A percentile compares a stretch with the other conserved stretches of the same genome.
phyloP scores from a whole-genome alignment of 2,797 vertebrate species.

The Gymnopithys bicolor region DNA sequence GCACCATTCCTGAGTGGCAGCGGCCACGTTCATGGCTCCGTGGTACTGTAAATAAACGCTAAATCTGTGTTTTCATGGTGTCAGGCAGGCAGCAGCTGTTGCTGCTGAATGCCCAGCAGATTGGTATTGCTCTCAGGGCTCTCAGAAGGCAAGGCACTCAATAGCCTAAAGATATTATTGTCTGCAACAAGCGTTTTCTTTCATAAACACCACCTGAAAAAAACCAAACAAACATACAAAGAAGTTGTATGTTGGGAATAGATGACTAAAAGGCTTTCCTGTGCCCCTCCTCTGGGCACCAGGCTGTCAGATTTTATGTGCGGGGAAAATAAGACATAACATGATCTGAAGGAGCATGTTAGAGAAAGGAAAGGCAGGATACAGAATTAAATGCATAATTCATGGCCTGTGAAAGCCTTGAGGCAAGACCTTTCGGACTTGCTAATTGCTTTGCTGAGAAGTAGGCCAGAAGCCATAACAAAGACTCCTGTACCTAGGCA shows the following conservation, averaged over 20 bases:
- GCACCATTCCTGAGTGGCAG: neutral
- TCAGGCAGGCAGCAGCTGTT: conserved; percentile 30
- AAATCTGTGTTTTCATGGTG: conserved; percentile 26
- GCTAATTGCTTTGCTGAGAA: conserved; percentile 47
- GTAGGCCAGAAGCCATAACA: conserved; percentile 21
- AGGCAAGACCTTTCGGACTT: conserved; percentile 42
- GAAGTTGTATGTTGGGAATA: neutral
- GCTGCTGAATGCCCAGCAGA: conserved; percentile 16
- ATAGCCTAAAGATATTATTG: neutral
- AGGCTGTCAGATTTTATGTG: neutral
- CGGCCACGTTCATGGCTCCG: neutral
- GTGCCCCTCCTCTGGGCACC: neutral
- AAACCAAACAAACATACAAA: neutral
- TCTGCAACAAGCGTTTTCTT: conserved; percentile 1
- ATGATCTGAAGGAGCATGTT: neutral
- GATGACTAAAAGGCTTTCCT: neutral
- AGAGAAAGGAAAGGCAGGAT: neutral
- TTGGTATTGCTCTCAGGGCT: neutral
- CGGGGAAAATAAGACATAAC: conserved; percentile 6
- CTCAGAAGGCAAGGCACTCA: neutral
- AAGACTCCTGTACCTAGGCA: neutral
- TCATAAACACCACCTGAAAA: neutral
- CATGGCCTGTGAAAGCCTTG: conserved; percentile 9
- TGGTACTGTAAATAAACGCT: neutral
- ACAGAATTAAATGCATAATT: conserved; percentile 42